phyloP scores from a whole-genome alignment of 1,140 invertebrate genomes.

The Drosophila leontia region DNA sequence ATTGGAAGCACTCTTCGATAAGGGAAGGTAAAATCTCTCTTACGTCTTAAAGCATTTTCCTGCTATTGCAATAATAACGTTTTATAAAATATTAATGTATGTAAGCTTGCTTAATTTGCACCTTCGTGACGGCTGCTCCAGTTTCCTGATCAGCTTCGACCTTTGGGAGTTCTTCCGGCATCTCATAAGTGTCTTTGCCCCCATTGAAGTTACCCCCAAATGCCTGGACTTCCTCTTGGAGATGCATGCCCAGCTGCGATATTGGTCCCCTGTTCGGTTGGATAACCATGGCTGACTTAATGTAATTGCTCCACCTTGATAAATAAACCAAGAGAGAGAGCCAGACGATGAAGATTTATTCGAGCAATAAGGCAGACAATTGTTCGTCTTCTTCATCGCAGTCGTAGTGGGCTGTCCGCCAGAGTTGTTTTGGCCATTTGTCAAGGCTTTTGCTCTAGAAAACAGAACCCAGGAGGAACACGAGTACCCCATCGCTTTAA shows the following conservation, averaged over 20 bases:
- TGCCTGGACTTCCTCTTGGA: neutral
- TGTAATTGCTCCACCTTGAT: conserved; percentile 76
- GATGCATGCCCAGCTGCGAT: conserved; percentile 59
- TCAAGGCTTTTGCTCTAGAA: conserved; percentile 58
- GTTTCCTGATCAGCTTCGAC: conserved; percentile 95
- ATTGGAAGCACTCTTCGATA: no score
- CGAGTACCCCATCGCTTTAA: conserved; percentile 60
- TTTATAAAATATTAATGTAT: conserved; percentile 4
- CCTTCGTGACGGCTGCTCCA: conserved; percentile 91
- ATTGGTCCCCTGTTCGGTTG: conserved; percentile 45
- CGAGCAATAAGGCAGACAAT: conserved; percentile 61
- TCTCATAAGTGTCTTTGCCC: conserved; percentile 90
- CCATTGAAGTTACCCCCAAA: neutral
- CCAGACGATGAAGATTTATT: conserved; percentile 73
- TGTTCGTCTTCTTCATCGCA: conserved; percentile 33
- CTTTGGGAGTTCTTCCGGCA: conserved; percentile 95
- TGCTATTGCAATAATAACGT: neutral
- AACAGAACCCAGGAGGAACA: neutral
- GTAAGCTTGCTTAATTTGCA: neutral
- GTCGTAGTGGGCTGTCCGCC: conserved; percentile 53
- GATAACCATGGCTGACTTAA: conserved; percentile 62
- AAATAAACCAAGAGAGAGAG: conserved; percentile 64
- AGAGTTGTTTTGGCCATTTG: conserved; percentile 69
- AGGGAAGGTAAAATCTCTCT: no score
- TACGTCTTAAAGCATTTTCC: no score